phyloP scores from a whole-genome alignment of 2,113 vertebrate species.

The Campylomormyrus numenius region DNA sequence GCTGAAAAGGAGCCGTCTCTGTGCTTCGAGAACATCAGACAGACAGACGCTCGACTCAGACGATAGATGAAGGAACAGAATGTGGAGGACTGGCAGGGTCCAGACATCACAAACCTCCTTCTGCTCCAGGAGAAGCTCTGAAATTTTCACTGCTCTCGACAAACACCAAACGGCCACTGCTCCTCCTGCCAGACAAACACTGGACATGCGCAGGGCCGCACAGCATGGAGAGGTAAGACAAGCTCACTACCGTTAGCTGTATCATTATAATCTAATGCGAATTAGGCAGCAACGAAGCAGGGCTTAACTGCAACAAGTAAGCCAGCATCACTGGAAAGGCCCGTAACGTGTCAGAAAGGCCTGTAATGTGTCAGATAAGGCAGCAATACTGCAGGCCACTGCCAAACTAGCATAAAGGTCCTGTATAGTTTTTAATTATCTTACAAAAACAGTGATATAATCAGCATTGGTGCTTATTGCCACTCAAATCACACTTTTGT shows the following conservation, averaged over 20 bases:
- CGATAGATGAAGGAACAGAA: conserved; percentile 36
- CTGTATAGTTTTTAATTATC: neutral
- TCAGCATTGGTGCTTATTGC: neutral
- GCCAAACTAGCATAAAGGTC: neutral
- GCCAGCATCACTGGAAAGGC: neutral
- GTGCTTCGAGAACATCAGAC: conserved; percentile 64
- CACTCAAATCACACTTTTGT: neutral
- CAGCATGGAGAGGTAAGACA: too few species aligned
- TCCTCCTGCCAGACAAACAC: neutral
- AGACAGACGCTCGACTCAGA: conserved; percentile 47
- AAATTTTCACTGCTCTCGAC: conserved; percentile 32
- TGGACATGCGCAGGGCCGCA: neutral
- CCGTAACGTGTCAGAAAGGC: neutral
- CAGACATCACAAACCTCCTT: conserved; percentile 35
- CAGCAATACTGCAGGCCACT: neutral
- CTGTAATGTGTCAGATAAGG: neutral
- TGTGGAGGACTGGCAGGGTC: conserved; percentile 37
- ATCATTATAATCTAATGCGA: neutral
- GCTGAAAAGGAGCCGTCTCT: conserved; percentile 73
- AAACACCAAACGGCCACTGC: neutral
- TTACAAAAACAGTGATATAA: neutral
- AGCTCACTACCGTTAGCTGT: too few species aligned
- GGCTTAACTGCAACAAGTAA: neutral
- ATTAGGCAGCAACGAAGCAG: neutral
- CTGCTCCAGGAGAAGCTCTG: conserved; percentile 32